A percentile compares a stretch with the other conserved stretches of the same genome.
These are phyloP conservation scores for Ooceraea biroi DNA, from an alignment of 1,140 invertebrate genomes.

Conservation along the genomic window DNA sequence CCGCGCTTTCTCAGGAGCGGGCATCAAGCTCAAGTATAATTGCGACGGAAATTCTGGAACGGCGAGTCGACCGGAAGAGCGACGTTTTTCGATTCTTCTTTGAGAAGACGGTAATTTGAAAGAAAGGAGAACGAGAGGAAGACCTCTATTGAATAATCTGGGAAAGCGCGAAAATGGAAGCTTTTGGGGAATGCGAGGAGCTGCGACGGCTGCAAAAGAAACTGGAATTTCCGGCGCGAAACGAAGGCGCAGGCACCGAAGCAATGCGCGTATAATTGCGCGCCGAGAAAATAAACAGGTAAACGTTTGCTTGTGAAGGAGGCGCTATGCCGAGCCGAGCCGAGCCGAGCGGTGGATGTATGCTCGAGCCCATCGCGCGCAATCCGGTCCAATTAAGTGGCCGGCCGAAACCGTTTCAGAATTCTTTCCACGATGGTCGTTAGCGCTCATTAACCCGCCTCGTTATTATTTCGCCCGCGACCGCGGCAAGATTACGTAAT, in stretches of 20 bases:
- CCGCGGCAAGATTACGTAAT: conserved; percentile 39
- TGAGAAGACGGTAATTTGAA: background rate
- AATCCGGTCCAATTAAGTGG: conserved; percentile 55
- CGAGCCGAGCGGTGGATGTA: background rate
- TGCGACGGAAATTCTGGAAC: too few species aligned
- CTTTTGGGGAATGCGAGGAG: too few species aligned
- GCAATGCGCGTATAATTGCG: too few species aligned
- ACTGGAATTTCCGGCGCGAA: too few species aligned
- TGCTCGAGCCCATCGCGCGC: conserved; percentile 8
- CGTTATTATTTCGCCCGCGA: conserved; percentile 37
- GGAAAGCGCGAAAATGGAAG: too few species aligned
- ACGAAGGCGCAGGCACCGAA: too few species aligned
- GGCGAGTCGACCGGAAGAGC: too few species aligned
- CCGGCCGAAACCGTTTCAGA: conserved; percentile 1
- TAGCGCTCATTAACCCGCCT: conserved; percentile 48
- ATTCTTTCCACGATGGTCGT: conserved; percentile 41
- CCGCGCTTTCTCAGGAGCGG: conserved; percentile 25
- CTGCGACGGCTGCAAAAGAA: too few species aligned
- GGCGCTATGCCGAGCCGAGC: too few species aligned
- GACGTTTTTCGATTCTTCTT: too few species aligned
- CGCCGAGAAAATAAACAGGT: background rate
- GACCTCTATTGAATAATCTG: background rate
- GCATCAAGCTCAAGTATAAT: background rate
- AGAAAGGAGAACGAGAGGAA: background rate
- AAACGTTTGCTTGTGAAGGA: too few species aligned